Percentiles rank a stretch among this genome's conserved stretches.
These are phyloP conservation scores for Stomatorhinus walkeri DNA, from an alignment of 2,797 vertebrate species.

Conservation along the genomic window DNA sequence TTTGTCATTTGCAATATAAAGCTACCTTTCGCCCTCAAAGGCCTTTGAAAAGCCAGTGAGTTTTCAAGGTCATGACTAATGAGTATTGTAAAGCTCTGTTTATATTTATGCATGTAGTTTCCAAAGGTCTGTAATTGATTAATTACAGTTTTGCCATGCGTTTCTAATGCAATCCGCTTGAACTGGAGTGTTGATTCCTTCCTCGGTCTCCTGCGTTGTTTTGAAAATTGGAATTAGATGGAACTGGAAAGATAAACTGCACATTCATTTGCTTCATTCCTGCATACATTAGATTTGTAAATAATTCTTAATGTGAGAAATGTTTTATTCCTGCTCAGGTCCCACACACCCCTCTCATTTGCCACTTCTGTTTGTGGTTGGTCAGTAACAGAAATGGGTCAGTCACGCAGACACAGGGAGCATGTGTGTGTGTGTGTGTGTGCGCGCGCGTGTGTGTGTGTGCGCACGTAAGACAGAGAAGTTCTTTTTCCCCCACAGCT, in stretches of 20 bases:
- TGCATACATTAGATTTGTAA: slow-evolving; percentile 11
- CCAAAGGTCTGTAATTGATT: slow-evolving; percentile 38
- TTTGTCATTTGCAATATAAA: slow-evolving; percentile 45
- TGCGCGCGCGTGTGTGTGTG: background rate
- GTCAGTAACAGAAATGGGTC: background rate
- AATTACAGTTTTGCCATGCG: slow-evolving; percentile 38
- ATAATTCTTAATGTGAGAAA: slow-evolving; percentile 10
- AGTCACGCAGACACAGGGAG: background rate
- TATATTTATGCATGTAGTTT: slow-evolving; percentile 53
- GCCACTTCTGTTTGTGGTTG: background rate
- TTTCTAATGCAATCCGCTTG: slow-evolving; percentile 29
- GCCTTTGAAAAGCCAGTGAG: slow-evolving; percentile 17
- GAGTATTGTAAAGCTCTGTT: slow-evolving; percentile 29
- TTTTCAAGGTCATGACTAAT: slow-evolving; percentile 37
- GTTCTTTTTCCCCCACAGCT: slow-evolving; percentile 42
- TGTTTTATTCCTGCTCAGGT: background rate
- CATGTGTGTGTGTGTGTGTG: background rate
- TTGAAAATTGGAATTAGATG: slow-evolving; percentile 18
- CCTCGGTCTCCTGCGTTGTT: background rate
- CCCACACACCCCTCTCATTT: background rate
- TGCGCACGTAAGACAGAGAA: background rate
- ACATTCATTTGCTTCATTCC: slow-evolving; percentile 4
- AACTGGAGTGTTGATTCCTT: slow-evolving; percentile 7
- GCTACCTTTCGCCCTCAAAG: slow-evolving; percentile 34
- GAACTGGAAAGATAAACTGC: slow-evolving; percentile 18